Percentiles rank a stretch among this genome's conserved stretches.
Evolutionary conservation across 1,140 invertebrate species (phyloP).

Genomic region (Mycetomoellerius zeteki): DNA sequence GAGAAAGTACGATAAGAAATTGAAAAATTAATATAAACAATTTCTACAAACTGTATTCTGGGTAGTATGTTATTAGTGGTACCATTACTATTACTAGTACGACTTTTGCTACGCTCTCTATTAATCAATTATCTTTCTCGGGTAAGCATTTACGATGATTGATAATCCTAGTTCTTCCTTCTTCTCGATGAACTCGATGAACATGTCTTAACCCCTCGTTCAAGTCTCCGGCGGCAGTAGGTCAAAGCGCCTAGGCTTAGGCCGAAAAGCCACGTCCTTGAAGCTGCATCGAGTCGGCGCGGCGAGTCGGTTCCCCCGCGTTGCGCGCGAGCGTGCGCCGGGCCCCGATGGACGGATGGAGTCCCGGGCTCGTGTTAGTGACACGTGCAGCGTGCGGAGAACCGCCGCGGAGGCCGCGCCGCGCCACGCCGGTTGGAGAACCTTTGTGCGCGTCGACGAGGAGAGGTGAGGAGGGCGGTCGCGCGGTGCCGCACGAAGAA

Average conservation of each 20-base stretch:
- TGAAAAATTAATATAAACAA: constrained; percentile 16
- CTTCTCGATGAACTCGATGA: constrained; percentile 34
- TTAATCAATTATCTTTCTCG: constrained; percentile 46
- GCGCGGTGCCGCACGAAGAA: constrained; percentile 44
- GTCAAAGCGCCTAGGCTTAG: constrained; percentile 47
- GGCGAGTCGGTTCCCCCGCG: constrained; percentile 15
- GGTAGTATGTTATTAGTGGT: constrained; percentile 7
- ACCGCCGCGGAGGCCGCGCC: constrained; percentile 46
- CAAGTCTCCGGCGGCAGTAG: constrained; percentile 48
- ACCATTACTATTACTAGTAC: constrained; percentile 26
- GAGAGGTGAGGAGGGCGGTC: constrained; percentile 24
- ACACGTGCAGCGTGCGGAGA: constrained; percentile 49
- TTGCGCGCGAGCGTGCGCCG: constrained; percentile 9
- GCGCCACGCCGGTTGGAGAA: constrained; percentile 57
- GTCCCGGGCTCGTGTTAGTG: constrained; percentile 39
- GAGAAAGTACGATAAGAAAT: constrained; percentile 6
- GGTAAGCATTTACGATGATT: constrained; percentile 25
- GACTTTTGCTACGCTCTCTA: constrained; percentile 30
- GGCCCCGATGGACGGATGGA: no score
- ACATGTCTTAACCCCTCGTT: constrained; percentile 47
- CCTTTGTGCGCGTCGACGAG: constrained; percentile 59
- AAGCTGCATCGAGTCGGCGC: constrained; percentile 52
- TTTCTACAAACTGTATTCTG: not conserved
- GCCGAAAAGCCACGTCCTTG: constrained; percentile 59
- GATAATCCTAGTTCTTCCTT: constrained; percentile 31